These are phyloP conservation scores for Callinectes sapidus DNA, from an alignment of 2,888 invertebrate genomes.

Conservation along the genomic window DNA sequence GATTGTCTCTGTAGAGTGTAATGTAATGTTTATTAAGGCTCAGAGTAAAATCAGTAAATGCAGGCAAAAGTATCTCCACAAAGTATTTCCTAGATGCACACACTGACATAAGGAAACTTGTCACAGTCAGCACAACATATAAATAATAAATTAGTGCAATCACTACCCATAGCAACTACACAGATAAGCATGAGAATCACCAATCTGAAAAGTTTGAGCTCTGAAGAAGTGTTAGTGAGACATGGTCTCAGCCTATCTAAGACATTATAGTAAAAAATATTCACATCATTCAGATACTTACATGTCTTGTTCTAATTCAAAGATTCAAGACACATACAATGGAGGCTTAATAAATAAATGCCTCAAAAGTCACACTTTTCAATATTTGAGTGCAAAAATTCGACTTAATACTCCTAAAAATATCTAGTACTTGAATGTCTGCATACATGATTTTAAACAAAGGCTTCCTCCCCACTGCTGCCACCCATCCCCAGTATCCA, in stretches of 20 bases:
- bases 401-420: too few species aligned
- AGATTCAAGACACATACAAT: background rate
- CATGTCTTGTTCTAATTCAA: background rate
- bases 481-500: too few species aligned
- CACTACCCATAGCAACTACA: background rate
- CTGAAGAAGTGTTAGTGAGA: background rate
- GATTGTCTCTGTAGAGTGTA: background rate
- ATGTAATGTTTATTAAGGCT: background rate
- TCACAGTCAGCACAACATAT: background rate
- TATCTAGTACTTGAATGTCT: too few species aligned
- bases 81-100: background rate
- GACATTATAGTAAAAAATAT: background rate
- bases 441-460: too few species aligned
- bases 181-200: background rate
- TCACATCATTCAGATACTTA: background rate
- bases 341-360: too few species aligned
- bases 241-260: background rate
- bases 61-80: background rate
- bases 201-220: background rate
- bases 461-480: too few species aligned
- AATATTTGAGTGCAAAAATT: too few species aligned
- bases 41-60: background rate
- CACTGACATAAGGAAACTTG: background rate
- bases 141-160: conserved; percentile 11
- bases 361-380: too few species aligned